These are phyloP conservation scores for Chrysogorgia sp. DNA, from an alignment of 92 coral and sea anemone genomes.

Conservation along the genomic window DNA sequence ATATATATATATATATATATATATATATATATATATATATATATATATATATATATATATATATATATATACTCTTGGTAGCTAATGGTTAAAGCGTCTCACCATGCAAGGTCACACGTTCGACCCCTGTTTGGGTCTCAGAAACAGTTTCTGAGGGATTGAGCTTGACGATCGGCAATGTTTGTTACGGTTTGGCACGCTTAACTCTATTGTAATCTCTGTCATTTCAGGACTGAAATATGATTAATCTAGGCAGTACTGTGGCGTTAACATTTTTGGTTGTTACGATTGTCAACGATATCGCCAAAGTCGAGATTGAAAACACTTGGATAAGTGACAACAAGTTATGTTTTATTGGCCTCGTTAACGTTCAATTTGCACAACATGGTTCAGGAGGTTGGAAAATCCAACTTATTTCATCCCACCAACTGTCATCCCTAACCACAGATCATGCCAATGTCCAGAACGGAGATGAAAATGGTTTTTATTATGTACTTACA, in stretches of 20 bases:
- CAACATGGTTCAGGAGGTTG: constrained; percentile 31
- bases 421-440: constrained; percentile 7
- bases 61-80: too few species aligned
- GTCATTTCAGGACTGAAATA: not conserved
- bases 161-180: too few species aligned
- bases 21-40: too few species aligned
- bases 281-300: constrained; percentile 19
- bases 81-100: too few species aligned
- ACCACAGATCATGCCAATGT: not conserved
- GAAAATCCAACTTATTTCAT: constrained; percentile 23
- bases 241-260: constrained; percentile 10
- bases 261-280: constrained; percentile 21
- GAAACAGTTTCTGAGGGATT: too few species aligned
- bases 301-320: constrained; percentile 20
- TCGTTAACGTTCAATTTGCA: constrained; percentile 28
- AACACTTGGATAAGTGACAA: not conserved
- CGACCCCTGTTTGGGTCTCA: too few species aligned
- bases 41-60: too few species aligned
- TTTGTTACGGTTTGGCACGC: too few species aligned
- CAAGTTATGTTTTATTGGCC: constrained; percentile 5
- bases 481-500: not conserved
- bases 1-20: too few species aligned
- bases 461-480: not conserved
- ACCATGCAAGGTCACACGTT: too few species aligned
- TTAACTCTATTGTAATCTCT: not conserved